These are phyloP conservation scores for Coenonympha glycerion DNA, from an alignment of 2,888 invertebrate species.

Conservation along the genomic window DNA sequence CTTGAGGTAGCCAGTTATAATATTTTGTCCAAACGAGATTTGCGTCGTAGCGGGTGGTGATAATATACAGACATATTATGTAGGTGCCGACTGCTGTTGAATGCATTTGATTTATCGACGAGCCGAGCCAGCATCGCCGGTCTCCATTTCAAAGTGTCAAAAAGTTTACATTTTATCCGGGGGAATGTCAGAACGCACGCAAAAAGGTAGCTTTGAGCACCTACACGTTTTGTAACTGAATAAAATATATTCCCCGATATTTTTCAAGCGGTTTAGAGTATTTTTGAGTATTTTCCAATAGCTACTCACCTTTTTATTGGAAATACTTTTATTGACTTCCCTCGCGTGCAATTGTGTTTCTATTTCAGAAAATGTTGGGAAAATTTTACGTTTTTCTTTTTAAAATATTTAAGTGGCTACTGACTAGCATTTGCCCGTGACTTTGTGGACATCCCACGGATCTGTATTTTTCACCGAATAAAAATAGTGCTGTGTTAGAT, in stretches of 20 bases:
- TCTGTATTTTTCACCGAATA: no score
- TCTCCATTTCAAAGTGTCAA: constrained; percentile 14
- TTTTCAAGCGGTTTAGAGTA: constrained; percentile 3
- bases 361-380: not conserved
- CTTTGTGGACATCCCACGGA: no score
- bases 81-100: not conserved
- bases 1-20: no score
- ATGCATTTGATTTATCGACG: constrained; percentile 10
- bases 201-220: constrained; percentile 4
- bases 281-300: constrained; percentile 4
- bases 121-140: not conserved
- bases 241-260: not conserved
- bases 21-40: no score
- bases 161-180: constrained; percentile 14
- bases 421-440: not conserved
- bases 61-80: not conserved
- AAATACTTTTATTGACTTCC: not conserved
- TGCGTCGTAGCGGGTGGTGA: no score
- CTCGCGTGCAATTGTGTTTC: not conserved
- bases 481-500: no score
- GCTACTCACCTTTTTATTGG: not conserved
- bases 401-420: not conserved
- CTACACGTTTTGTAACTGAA: constrained; percentile 7
- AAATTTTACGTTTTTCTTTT: not conserved
- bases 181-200: constrained; percentile 6